Conservation (phyloP, 2,113 vertebrate species). For the Ophthalmolycus amberensis region DNA sequence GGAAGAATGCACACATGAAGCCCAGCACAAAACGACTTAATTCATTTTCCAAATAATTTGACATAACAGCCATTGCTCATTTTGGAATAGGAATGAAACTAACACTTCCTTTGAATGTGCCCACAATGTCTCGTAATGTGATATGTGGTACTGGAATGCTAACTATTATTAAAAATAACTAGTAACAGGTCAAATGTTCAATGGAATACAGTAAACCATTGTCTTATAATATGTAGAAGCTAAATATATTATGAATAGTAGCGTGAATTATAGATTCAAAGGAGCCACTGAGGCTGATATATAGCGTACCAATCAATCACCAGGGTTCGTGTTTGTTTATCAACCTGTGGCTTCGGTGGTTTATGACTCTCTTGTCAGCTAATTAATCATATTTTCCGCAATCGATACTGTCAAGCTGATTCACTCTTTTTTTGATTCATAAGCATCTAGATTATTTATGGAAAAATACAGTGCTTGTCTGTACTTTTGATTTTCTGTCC, state of each 20-base stretch:
- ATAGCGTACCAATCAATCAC: conserved; percentile 19
- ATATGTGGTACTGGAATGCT: not conserved
- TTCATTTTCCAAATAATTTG: not conserved
- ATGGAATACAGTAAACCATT: not conserved
- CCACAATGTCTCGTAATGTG: not conserved
- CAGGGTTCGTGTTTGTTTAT: conserved; percentile 33
- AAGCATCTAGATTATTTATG: not conserved
- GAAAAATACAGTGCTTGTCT: not conserved
- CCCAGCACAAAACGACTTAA: not conserved
- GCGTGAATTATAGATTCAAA: not conserved
- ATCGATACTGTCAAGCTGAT: conserved; percentile 7
- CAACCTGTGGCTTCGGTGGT: conserved; percentile 31
- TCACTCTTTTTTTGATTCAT: conserved; percentile 15
- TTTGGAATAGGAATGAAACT: not conserved
- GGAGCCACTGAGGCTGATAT: not conserved
- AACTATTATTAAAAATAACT: not conserved
- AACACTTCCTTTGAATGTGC: conserved; percentile 12
- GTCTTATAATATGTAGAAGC: not conserved
- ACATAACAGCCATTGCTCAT: not conserved
- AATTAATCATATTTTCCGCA: conserved; percentile 27
- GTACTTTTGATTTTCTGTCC: not conserved
- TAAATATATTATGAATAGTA: not conserved
- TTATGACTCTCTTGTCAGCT: conserved; percentile 30
- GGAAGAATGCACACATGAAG: not conserved
- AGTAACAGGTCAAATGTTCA: not conserved